Evolutionary conservation across 2,888 invertebrate genomes (phyloP), one percentile per base, ranked within the genome.

Genomic region (Ferdinandea cuprea): DNA sequence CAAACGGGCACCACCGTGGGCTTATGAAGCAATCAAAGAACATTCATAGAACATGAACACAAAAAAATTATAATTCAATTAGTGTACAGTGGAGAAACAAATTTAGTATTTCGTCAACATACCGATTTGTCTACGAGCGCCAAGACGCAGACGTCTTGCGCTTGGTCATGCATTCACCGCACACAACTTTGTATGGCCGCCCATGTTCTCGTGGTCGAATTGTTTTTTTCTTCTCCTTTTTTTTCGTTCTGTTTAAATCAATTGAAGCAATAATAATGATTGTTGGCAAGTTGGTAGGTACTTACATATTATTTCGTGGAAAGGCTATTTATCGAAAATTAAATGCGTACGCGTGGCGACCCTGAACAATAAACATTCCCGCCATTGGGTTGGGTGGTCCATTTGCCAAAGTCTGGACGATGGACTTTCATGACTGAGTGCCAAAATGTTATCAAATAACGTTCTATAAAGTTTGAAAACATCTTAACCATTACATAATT

Each of bases 61-160:
- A 28, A 52, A 61, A 52, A 61, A 77, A 72, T 83, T 78, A 46
- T 78, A 61, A 78, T 83, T 83, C 83, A 77, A 83, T 78, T 61
- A 72, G 42, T 72, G 83, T 83, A 40, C 48, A 13, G 8, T 9
- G 11, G 37, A 1, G 56, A 21, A 52, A 40, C 21, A n/a, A 59
- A 71, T 61, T 72, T 61, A 44, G 63, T 48, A 58, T 65, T 74
- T 74, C 44, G 58, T 58, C 44, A 56, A 65, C 73, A 63, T 46
- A 73, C 63, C 54, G 56, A 65, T 56, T 73, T 74, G 73, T 74
- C 65, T 74, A 74, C 65, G 65, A 58, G 42, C 19, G 42, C 50
- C 50, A 21, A 9, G 40, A 21, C 7, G 48, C 37, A 42, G 50
- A 54, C 44, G 44, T 61, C 30, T 48, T 65, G 54, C 40, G 37